Evolutionary conservation across 2,888 invertebrate species (phyloP).

Genomic region (Pteria penguin): DNA sequence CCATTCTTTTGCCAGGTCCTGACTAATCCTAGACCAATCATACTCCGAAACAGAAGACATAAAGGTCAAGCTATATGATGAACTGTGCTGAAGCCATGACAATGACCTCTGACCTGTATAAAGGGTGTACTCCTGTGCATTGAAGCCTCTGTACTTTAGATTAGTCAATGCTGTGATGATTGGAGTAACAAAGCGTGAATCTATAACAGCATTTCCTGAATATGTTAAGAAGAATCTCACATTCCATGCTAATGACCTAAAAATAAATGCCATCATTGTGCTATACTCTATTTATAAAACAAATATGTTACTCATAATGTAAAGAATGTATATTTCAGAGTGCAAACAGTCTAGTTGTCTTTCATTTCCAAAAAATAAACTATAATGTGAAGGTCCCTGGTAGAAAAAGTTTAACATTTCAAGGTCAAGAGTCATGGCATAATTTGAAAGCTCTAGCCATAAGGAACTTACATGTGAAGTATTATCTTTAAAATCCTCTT

Average conservation of each 20-base stretch:
- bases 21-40: slow-evolving; percentile 26
- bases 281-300: too few relatives aligned
- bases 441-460: too few relatives aligned
- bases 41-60: slow-evolving; percentile 27
- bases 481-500: too few relatives aligned
- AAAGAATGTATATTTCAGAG: too few relatives aligned
- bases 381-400: too few relatives aligned
- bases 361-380: too few relatives aligned
- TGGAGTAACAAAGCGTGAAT: slow-evolving; percentile 47
- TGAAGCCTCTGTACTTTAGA: slow-evolving; percentile 34
- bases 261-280: too few relatives aligned
- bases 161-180: slow-evolving; percentile 41
- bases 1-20: slow-evolving; percentile 4
- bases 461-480: too few relatives aligned
- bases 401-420: too few relatives aligned
- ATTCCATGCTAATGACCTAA: slow-evolving; percentile 22
- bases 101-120: slow-evolving; percentile 35
- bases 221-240: slow-evolving; percentile 28
- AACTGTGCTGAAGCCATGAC: background rate
- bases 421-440: too few relatives aligned
- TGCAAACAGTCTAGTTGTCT: too few relatives aligned
- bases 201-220: background rate
- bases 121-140: slow-evolving; percentile 35
- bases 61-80: slow-evolving; percentile 28
- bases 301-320: too few relatives aligned